These are phyloP conservation scores for Leucophenga varia DNA, from an alignment of 1,140 invertebrate genomes.

Conservation along the genomic window DNA sequence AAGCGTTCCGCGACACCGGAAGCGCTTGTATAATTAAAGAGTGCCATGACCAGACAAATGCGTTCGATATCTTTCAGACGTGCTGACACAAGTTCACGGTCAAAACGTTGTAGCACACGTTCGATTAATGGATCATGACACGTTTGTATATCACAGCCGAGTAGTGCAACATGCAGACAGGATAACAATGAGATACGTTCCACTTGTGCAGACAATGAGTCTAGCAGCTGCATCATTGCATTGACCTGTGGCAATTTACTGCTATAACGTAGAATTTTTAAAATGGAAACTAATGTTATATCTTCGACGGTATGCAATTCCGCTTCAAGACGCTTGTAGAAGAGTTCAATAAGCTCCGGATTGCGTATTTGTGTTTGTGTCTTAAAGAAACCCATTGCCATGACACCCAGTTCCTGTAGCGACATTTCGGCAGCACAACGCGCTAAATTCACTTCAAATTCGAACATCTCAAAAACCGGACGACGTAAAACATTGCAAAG, in stretches of 20 bases:
- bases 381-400: slow-evolving; percentile 66
- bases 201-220: slow-evolving; percentile 49
- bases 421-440: slow-evolving; percentile 56
- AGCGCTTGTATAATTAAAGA: slow-evolving; percentile 58
- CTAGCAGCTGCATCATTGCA: slow-evolving; percentile 42
- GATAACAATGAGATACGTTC: slow-evolving; percentile 54
- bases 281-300: slow-evolving; percentile 58
- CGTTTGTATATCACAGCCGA: slow-evolving; percentile 56
- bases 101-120: slow-evolving; percentile 51
- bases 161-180: slow-evolving; percentile 60
- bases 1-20: slow-evolving; percentile 50
- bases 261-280: slow-evolving; percentile 60
- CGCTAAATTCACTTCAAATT: slow-evolving; percentile 59
- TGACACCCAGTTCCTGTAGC: slow-evolving; percentile 61
- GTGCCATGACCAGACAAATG: slow-evolving; percentile 58
- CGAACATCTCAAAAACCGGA: slow-evolving; percentile 58
- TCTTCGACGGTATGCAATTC: slow-evolving; percentile 57
- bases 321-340: slow-evolving; percentile 54
- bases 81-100: slow-evolving; percentile 35
- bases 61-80: slow-evolving; percentile 68
- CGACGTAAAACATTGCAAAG: slow-evolving; percentile 58
- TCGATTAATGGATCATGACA: slow-evolving; percentile 51
- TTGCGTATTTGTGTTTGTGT: slow-evolving; percentile 60
- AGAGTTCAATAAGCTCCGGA: slow-evolving; percentile 46
- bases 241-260: slow-evolving; percentile 32